Evolutionary conservation across 2,888 invertebrate species (phyloP).

Genomic region (Allygus modestus): DNA sequence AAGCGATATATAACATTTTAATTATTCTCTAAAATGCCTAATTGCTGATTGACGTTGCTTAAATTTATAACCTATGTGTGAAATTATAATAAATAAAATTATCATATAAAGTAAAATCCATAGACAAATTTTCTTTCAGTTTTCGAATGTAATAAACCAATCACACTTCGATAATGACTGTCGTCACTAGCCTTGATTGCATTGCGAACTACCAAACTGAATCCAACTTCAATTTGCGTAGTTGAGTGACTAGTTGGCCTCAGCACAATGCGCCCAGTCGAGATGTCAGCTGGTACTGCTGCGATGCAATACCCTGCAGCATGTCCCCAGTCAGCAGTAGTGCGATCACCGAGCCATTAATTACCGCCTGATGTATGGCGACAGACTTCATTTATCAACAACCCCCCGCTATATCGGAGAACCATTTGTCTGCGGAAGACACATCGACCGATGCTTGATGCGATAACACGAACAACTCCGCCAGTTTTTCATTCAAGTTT

Average conservation of each 20-base stretch:
- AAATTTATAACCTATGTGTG: no score
- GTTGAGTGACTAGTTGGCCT: neutral
- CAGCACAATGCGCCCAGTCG: neutral
- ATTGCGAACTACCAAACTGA: neutral
- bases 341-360: constrained; percentile 26
- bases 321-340: neutral
- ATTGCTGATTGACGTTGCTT: no score
- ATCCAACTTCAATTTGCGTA: no score
- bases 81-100: no score
- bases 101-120: no score
- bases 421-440: constrained; percentile 34
- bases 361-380: neutral
- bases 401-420: neutral
- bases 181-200: no score
- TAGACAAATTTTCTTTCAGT: no score
- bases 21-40: no score
- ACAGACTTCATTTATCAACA: constrained; percentile 31
- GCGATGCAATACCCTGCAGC: neutral
- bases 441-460: neutral
- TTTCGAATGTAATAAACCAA: no score
- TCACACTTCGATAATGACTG: no score
- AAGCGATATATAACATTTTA: no score
- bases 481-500: constrained; percentile 33
- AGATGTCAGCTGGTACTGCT: neutral
- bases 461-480: constrained; percentile 24